A percentile compares a stretch with the other conserved stretches of the same genome.
Conservation (phyloP, 2,888 invertebrate genomes). For the Poecilobothrus nobilitatus region DNA sequence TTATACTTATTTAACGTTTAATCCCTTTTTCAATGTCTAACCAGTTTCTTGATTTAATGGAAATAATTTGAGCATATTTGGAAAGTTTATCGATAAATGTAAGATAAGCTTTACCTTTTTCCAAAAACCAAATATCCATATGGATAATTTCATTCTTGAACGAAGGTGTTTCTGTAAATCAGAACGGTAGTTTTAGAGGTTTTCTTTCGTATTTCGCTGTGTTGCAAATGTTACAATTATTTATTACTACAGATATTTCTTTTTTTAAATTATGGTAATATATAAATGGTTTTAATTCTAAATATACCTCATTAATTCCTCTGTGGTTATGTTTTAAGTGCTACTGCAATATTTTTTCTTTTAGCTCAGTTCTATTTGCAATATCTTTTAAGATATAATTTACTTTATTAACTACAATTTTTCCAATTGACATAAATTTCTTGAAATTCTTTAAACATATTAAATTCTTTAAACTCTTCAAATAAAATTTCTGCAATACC, state of each 20-base stretch:
- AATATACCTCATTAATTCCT: too few relatives aligned
- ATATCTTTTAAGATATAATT: constrained; percentile 1
- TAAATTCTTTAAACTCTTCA: constrained; percentile 8
- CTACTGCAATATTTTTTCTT: constrained; percentile 14
- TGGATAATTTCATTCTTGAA: too few relatives aligned
- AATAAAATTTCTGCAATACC: constrained; percentile 11
- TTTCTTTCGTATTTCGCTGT: constrained; percentile 20
- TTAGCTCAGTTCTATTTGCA: neutral
- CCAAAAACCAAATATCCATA: too few relatives aligned
- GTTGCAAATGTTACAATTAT: constrained; percentile 21
- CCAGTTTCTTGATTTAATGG: too few relatives aligned
- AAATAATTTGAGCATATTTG: too few relatives aligned
- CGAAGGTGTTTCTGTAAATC: too few relatives aligned
- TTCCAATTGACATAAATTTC: constrained; percentile 9
- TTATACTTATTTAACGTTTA: neutral
- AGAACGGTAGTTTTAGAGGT: too few relatives aligned
- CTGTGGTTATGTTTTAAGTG: constrained; percentile 13
- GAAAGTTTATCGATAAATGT: too few relatives aligned
- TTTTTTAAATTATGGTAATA: constrained; percentile 18
- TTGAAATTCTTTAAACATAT: constrained; percentile 7
- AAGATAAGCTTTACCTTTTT: too few relatives aligned
- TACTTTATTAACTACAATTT: too few relatives aligned
- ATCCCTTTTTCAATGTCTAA: too few relatives aligned
- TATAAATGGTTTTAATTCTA: constrained; percentile 15
- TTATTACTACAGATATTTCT: constrained; percentile 20